Evolutionary conservation across 2,797 vertebrate genomes (phyloP).

Genomic region (Morus bassanus): DNA sequence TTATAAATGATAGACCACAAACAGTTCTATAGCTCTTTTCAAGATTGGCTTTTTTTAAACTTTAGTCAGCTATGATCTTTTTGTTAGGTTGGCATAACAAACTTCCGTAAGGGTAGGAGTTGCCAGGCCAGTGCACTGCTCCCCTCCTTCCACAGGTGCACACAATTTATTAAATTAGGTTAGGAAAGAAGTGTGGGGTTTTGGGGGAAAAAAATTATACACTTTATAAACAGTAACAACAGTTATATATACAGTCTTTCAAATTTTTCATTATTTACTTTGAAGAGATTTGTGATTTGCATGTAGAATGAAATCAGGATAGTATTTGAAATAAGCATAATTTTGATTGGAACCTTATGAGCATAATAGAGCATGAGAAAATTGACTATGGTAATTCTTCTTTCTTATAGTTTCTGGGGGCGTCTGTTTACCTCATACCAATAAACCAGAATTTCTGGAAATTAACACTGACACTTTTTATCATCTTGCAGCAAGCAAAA

Average conservation of each 20-base stretch:
- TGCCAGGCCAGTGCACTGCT: neutral
- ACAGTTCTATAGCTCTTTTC: neutral
- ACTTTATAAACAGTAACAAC: neutral
- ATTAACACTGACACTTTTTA: neutral
- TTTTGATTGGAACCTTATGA: neutral
- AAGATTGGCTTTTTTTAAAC: neutral
- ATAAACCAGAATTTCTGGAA: neutral
- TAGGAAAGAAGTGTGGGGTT: neutral
- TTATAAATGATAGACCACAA: neutral
- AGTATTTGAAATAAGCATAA: neutral
- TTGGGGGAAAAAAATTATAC: neutral
- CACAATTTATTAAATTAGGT: neutral
- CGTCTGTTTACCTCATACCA: neutral
- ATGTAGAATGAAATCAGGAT: neutral
- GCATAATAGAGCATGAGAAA: neutral
- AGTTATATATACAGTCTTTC: neutral
- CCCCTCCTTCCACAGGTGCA: neutral
- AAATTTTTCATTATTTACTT: neutral
- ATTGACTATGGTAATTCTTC: neutral
- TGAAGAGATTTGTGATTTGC: neutral
- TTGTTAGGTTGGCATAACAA: neutral
- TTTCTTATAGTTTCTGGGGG: neutral
- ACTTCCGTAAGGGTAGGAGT: neutral
- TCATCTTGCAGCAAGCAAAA: conserved; percentile 64
- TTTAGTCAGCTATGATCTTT: neutral